Evolutionary conservation across 2,888 invertebrate genomes (phyloP), one percentile per base, ranked within the genome.

Genomic region (Andrena camellia): DNA sequence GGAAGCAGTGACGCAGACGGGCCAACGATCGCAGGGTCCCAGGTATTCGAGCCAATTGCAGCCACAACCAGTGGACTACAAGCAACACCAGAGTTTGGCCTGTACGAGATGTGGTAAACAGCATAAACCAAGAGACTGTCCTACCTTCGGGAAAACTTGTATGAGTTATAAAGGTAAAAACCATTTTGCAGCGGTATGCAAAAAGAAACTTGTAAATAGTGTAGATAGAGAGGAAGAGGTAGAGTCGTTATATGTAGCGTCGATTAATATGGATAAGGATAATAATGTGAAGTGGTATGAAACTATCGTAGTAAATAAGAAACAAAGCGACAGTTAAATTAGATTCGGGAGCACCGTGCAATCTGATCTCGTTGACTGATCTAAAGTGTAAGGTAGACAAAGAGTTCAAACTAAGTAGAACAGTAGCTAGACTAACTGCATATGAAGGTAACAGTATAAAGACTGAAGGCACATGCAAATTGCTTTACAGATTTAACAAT

Each of bases 401-500:
- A 54, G 23, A 54, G 10, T 20, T 54, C 2, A 23, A 23, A 23
- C 20, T 54, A 54, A 23, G 20, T 3, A 54, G 26, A 54, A 23
- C 10, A 54, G 20, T 8, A 23, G 20, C 23, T 23, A 54, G 23
- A 23, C 8, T 54, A 23, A 54, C 23, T 54, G 20, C 54, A 23
- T 23, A 54, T 54, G 54, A 23, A 23, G 54, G 54, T 8, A 23
- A 23, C 23, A 54, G 2, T 54, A 54, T 23, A 54, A 54, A 23
- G 3, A 23, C 8, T 10, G 42, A 42, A 54, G 54, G 20, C 23
- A 54, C 20, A 54, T 20, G 54, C 20, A 54, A 10, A 54, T 23
- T 54, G 23, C 20, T 10, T 23, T 23, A 23, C 10, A 67, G 23
- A 67, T 67, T 67, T 67, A 54, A 54, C 1, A 20, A 54, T 54